These are phyloP conservation scores for Cotesia glomerata DNA, from an alignment of 1,140 invertebrate genomes.

Conservation along the genomic window DNA sequence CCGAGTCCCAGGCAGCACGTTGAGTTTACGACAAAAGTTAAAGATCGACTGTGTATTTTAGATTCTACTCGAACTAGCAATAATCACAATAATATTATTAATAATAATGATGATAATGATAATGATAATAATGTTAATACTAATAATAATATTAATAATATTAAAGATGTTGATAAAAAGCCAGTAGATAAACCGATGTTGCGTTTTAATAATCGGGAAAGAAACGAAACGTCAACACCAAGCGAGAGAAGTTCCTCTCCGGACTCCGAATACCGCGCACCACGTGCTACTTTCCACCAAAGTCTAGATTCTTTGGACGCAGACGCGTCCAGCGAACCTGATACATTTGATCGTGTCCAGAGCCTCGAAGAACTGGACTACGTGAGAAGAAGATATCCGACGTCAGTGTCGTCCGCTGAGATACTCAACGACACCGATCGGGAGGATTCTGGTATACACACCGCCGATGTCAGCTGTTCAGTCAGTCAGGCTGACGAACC, in stretches of 20 bases:
- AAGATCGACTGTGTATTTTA: conserved; percentile 65
- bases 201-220: conserved; percentile 50
- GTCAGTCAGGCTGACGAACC: conserved; percentile 76
- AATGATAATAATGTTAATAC: too few species aligned
- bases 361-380: conserved; percentile 71
- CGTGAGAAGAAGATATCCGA: conserved; percentile 63
- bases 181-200: conserved; percentile 39
- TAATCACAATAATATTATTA: too few species aligned
- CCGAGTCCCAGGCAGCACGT: conserved; percentile 50
- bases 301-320: conserved; percentile 72
- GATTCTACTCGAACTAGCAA: conserved; percentile 58
- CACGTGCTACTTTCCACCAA: conserved; percentile 64
- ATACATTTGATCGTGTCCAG: conserved; percentile 71
- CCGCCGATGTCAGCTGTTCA: conserved; percentile 77
- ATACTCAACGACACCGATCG: conserved; percentile 71
- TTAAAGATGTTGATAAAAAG: conserved; percentile 55
- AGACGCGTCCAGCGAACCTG: conserved; percentile 57
- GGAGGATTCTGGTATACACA: conserved; percentile 83
- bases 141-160: too few species aligned
- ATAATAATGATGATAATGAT: too few species aligned
- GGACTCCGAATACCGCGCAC: conserved; percentile 55
- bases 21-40: conserved; percentile 64
- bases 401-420: conserved; percentile 64
- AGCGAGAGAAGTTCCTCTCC: conserved; percentile 59
- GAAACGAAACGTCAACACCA: conserved; percentile 42